These are phyloP conservation scores for Chrysodeixis includens DNA, from an alignment of 2,888 invertebrate species.

Conservation along the genomic window DNA sequence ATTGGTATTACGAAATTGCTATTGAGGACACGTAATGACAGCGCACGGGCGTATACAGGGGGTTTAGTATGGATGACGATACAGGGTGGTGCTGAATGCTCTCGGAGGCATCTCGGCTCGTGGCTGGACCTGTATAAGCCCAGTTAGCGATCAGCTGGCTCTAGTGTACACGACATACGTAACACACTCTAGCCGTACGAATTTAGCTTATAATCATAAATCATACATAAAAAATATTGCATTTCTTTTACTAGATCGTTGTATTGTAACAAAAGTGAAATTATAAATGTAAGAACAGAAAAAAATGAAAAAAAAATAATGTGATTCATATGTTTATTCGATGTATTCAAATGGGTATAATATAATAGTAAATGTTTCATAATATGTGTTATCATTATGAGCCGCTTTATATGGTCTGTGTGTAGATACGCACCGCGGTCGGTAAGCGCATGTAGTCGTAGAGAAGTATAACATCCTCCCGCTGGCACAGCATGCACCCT, in stretches of 20 bases:
- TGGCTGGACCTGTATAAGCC: constrained; percentile 40
- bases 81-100: constrained; percentile 26
- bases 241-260: constrained; percentile 58
- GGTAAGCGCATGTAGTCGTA: constrained; percentile 66
- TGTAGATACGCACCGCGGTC: constrained; percentile 73
- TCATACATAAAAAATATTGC: constrained; percentile 47
- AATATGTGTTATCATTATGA: constrained; percentile 55
- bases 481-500: constrained; percentile 1
- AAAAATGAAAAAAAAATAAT: constrained; percentile 72
- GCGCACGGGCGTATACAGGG: constrained; percentile 39
- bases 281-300: constrained; percentile 60
- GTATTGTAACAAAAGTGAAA: constrained; percentile 65
- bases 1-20: constrained; percentile 40
- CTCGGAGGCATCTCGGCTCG: not conserved
- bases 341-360: constrained; percentile 40
- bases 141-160: constrained; percentile 23
- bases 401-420: constrained; percentile 64
- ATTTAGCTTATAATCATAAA: constrained; percentile 49
- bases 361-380: constrained; percentile 61
- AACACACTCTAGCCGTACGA: constrained; percentile 55
- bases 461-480: constrained; percentile 18
- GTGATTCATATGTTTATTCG: constrained; percentile 81
- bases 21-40: constrained; percentile 45
- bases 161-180: constrained; percentile 56
- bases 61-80: constrained; percentile 23